Base-by-base conservation (phyloP, 2,888 invertebrate species). In the Oscheius myriophilus region DNA sequence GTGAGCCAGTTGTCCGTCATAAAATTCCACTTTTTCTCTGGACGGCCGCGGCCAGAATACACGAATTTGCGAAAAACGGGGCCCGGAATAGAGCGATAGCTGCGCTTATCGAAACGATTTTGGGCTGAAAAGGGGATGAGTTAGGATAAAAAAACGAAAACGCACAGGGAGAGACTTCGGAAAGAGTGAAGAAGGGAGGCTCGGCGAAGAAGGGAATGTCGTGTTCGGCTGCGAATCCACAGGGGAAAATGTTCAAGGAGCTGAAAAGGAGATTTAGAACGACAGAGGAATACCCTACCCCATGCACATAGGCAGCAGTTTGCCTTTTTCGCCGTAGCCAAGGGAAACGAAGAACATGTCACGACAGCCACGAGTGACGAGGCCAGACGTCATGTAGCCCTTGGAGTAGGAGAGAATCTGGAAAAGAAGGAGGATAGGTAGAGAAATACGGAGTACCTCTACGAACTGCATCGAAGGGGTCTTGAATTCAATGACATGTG, bases 1-100 rank as follows among this genome's bases (percentile, higher is more conserved):
- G 21, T 46, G n/a, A 61, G 9, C 23, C 33, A 45, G 45, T 33
- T 26, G 23, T 63, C 63, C 0, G 63, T 39, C 63, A 63, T 53
- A 25, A 63, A 63, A 43, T 52, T 25, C 63, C 63, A 63, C 18
- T 26, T 63, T n/a, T 51, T 63, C 39, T 63, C 63, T 1, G 63
- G 63, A 3, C 63, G 21, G 21, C 63, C 63, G 16, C 63, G 14
- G n/a, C 63, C 63, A 21, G 39, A 33, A 52, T 63, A 63, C 3
- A 33, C 49, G 2, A 41, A 33, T 42, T 63, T 63, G 12, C 63
- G 52, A 21, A 63, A 63, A 9, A 63, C 25, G 4, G 63, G 53
- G 11, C 18, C 41, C 1, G 63, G 63, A 16, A 52, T n/a, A 18
- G 63, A 23, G 21, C 41, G 49, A 39, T 7, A 63, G 1, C 11